phyloP scores from a whole-genome alignment of 1,140 invertebrate species.

The Drosophila kurseongensis region DNA sequence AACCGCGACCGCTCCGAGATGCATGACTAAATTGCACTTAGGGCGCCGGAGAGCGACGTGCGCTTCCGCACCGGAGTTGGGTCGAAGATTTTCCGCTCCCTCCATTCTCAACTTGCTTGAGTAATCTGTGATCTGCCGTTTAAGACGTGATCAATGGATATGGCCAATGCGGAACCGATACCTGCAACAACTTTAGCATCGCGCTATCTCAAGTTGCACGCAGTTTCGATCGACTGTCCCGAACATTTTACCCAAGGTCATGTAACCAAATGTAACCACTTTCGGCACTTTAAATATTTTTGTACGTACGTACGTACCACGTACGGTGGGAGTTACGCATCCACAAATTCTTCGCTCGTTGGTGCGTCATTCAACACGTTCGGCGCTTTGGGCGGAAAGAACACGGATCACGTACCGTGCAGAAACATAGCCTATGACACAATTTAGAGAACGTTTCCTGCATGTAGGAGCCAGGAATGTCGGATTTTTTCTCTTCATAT shows the following conservation, averaged over 20 bases:
- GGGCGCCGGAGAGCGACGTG: slow-evolving; percentile 4
- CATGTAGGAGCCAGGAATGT: background rate
- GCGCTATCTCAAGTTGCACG: background rate
- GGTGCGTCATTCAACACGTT: slow-evolving; percentile 60
- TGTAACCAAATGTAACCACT: slow-evolving; percentile 5
- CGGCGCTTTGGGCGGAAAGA: slow-evolving; percentile 25
- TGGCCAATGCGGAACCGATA: background rate
- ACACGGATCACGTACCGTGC: slow-evolving; percentile 42
- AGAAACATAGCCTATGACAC: slow-evolving; percentile 20
- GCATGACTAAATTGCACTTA: slow-evolving; percentile 35
- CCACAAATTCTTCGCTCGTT: slow-evolving; percentile 12
- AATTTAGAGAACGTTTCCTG: slow-evolving; percentile 11
- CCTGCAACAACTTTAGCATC: slow-evolving; percentile 11
- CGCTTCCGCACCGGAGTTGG: slow-evolving; percentile 33
- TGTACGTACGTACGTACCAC: slow-evolving; percentile 36
- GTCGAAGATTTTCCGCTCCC: background rate
- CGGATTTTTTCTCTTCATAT: background rate
- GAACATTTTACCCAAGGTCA: slow-evolving; percentile 7
- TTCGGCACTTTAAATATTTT: background rate
- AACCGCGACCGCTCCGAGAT: slow-evolving; percentile 18
- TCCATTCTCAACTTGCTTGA: slow-evolving; percentile 9
- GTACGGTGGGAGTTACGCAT: slow-evolving; percentile 32
- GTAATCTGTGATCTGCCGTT: slow-evolving; percentile 17
- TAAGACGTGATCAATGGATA: slow-evolving; percentile 22
- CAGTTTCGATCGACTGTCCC: background rate